Base-by-base conservation (phyloP, 2,888 invertebrate genomes). In the Panorpa germanica region DNA sequence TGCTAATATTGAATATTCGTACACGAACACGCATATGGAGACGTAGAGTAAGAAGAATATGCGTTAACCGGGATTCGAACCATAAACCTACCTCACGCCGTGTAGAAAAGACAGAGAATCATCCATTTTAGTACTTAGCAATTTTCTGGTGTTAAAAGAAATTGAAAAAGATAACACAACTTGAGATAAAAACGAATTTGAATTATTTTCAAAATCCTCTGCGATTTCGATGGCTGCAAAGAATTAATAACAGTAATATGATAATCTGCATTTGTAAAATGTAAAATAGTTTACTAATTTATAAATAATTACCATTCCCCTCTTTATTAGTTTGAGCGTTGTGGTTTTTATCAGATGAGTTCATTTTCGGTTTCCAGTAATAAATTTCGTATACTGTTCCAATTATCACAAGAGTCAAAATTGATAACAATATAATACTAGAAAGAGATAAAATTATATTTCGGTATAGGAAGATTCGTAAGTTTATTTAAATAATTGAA, bases 221-320 rank as follows among this genome's bases (percentile, higher is more conserved):
- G 55, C 4, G 59, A 25, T 0, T 65, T 65, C 39, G 65, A 67
- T 32, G 59, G 57, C 14, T 51, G 38, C 2, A 60, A 11, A 6
- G 54, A 36, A 33, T 48, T 39, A 3, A 40, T 45, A 2, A 44
- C 16, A 1, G 25, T 32, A 13, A 34, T 42, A 18, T 29, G 44
- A 31, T 44, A 41, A 30, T 43, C 44, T 12, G 36, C 39, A 16
- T 18, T 34, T 12, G 31, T 26, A 21, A 24, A 22, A 4, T 27
- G 12, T 15, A 10, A 2, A 31, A 26, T 5, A 19, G 6, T 17
- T 39, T 37, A 5, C 35, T 35, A 2, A 28, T 31, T 16, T 28
- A 22, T 28, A 7, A 34, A 22, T 8, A 37, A 37, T n/a, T n/a
- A n/a, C n/a, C n/a, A n/a, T n/a, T n/a, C n/a, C n/a, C n/a, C n/a